Percentiles rank a stretch among this genome's conserved stretches.
Conservation (phyloP, 2,888 invertebrate species). For the Odontomyia ornata region DNA sequence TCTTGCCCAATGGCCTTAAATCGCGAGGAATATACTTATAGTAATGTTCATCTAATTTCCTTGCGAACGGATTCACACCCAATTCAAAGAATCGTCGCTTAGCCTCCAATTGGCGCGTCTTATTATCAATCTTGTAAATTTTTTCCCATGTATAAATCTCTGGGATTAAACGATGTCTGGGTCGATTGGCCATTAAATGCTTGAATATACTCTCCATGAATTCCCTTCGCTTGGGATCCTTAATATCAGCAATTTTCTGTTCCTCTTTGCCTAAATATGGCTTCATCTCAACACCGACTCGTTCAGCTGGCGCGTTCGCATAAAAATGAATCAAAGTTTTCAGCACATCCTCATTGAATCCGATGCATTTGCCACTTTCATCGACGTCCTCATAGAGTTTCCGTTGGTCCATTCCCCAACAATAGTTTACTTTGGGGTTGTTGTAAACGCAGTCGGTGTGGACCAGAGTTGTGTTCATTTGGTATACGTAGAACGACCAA, state of each 20-base stretch:
- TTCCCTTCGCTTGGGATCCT: constrained; percentile 72
- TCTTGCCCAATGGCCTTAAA: constrained; percentile 70
- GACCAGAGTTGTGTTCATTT: constrained; percentile 84
- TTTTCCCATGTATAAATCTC: constrained; percentile 85
- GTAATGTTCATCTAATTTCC: constrained; percentile 73
- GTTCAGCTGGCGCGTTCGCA: constrained; percentile 72
- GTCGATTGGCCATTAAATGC: constrained; percentile 74
- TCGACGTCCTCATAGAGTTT: constrained; percentile 79
- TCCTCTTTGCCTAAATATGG: constrained; percentile 74
- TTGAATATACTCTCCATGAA: constrained; percentile 79
- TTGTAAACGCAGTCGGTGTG: constrained; percentile 71
- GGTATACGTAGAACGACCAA: constrained; percentile 90
- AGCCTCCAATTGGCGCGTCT: constrained; percentile 75
- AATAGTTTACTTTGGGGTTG: constrained; percentile 79
- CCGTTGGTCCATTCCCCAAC: constrained; percentile 78
- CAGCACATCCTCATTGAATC: constrained; percentile 82
- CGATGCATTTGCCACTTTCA: constrained; percentile 73
- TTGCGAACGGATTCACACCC: constrained; percentile 69
- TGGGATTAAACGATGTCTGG: constrained; percentile 69
- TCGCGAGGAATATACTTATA: constrained; percentile 76
- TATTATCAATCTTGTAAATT: constrained; percentile 78
- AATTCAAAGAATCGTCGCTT: constrained; percentile 77
- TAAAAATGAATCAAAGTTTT: constrained; percentile 79
- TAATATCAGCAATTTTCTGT: constrained; percentile 73
- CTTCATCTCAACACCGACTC: constrained; percentile 71